Conservation (phyloP, 2,113 vertebrate species). For the Addax nasomaculatus region DNA sequence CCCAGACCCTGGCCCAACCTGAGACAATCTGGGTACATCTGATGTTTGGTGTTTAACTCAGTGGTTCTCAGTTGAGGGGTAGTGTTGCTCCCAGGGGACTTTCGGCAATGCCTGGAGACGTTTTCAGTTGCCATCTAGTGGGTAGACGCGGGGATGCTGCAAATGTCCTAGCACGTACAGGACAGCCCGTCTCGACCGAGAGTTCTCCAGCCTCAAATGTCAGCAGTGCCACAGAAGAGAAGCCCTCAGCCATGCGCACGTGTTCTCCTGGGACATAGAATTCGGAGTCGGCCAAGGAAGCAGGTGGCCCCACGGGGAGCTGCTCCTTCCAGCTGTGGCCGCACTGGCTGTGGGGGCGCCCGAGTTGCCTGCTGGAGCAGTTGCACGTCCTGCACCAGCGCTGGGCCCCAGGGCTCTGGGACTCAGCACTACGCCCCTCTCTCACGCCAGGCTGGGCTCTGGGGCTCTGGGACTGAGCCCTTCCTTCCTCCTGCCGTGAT, state of each 20-base stretch:
- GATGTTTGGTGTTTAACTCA: not conserved
- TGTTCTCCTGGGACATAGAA: not conserved
- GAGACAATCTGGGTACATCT: not conserved
- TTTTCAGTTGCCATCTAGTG: not conserved
- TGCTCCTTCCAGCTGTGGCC: fast-evolving
- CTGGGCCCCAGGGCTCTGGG: not conserved
- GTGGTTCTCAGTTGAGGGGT: not conserved
- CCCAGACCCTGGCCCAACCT: not conserved
- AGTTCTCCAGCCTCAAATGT: not conserved
- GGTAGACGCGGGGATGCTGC: not conserved
- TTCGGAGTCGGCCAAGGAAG: not conserved
- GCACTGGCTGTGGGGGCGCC: fast-evolving
- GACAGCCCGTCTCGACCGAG: fast-evolving
- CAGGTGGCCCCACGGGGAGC: not conserved
- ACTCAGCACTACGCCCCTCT: too few relatives aligned
- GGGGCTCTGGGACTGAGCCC: too few relatives aligned
- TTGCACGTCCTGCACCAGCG: fast-evolving
- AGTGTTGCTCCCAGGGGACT: not conserved
- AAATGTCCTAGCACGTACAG: not conserved
- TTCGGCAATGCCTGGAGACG: not conserved
- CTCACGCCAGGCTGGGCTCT: too few relatives aligned
- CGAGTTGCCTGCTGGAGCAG: fast-evolving
- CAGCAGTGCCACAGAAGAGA: fast-evolving
- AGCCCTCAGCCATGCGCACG: not conserved
- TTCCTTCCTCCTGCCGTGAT: too few relatives aligned